Evolutionary conservation across 2,888 invertebrate species (phyloP), one percentile per base, ranked within the genome.

Genomic region (Agrilus biguttatus): DNA sequence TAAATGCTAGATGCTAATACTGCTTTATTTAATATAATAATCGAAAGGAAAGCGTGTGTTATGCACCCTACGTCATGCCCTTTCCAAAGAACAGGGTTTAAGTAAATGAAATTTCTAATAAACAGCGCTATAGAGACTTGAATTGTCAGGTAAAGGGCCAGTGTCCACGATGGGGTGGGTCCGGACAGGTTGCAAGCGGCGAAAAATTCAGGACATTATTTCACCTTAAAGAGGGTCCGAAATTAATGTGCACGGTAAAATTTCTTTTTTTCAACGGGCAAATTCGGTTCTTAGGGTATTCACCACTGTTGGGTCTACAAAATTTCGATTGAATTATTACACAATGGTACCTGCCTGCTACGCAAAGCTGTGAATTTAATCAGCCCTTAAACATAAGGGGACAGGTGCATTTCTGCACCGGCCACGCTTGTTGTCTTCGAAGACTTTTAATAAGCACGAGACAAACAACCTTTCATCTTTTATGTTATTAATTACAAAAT

Each of bases 171-270:
- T 40, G 49, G 47, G 46, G 49, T 49, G 44, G 48, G 47, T 50
- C 49, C 46, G 52, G 53, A 55, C 56, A 56, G 56, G 56, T 56
- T 56, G 56, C 54, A 55, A 56, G 56, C 56, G 56, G 53, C 49
- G 47, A 53, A 53, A 49, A 50, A 46, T 55, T 49, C 50, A 47
- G 54, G 55, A 55, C 57, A 57, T 58, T 58, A 60, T 58, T 59
- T 59, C 56, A 55, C 53, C 53, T 59, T 64, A 63, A 65, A 62
- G 63, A 62, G 63, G 65, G 65, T 64, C 57, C 51, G 48, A 57
- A 62, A 62, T 62, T 62, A 61, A 62, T 60, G 61, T 61, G 56
- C 55, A 55, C 50, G 53, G 54, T 55, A 55, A 53, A 54, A 55
- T 49, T 28, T 49, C 51, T 51, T 50, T 41, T n/a, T 46, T 35